phyloP scores from a whole-genome alignment of 2,888 invertebrate species.

The Ypsolopha sequella region DNA sequence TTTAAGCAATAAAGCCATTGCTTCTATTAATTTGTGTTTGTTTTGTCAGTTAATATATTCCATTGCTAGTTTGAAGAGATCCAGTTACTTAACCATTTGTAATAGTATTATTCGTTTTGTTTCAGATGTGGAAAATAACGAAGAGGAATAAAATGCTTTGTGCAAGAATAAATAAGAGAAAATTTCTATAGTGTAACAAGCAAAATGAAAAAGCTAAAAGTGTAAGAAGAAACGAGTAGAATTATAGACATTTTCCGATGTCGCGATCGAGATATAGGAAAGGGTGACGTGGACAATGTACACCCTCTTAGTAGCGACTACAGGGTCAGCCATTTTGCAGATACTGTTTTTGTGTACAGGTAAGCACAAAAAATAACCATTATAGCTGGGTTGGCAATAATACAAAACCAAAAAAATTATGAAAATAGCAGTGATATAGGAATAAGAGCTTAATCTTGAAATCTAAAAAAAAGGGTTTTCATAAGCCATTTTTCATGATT shows the following conservation, averaged over 20 bases:
- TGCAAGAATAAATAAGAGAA: not conserved
- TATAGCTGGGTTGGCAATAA: no score
- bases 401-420: conserved; percentile 3
- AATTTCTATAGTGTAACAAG: not conserved
- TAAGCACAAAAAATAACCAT: conserved; percentile 16
- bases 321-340: conserved; percentile 54
- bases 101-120: not conserved
- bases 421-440: no score
- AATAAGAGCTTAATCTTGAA: no score
- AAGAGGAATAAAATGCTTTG: not conserved
- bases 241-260: conserved; percentile 48
- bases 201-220: conserved; percentile 42
- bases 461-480: no score
- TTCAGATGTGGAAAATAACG: conserved; percentile 1
- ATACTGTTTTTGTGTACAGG: conserved; percentile 50
- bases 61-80: no score
- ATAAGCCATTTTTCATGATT: no score
- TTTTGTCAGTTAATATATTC: no score
- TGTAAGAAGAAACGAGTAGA: conserved; percentile 16
- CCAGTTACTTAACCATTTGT: no score
- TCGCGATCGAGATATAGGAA: conserved; percentile 27
- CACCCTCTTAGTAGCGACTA: conserved; percentile 51
- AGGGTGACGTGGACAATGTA: conserved; percentile 59
- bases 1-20: no score
- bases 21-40: no score